Evolutionary conservation across 2,888 invertebrate genomes (phyloP).

Genomic region (Eurytoma adleriae): DNA sequence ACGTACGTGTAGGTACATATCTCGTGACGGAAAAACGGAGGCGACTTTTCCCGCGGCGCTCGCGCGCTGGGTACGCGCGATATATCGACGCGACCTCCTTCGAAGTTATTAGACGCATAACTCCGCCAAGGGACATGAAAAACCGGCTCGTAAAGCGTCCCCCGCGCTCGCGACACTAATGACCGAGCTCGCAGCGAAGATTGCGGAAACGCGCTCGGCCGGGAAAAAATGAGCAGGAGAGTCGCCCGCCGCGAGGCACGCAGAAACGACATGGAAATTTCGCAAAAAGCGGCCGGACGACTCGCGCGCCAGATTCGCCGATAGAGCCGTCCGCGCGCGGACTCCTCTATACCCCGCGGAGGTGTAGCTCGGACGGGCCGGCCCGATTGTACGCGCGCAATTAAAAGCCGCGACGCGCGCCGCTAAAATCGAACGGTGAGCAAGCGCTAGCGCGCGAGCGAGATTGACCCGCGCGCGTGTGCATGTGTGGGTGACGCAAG

Average conservation of each 20-base stretch:
- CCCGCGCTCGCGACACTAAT: constrained; percentile 53
- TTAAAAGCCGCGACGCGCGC: constrained; percentile 49
- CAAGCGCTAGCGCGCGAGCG: too few relatives aligned
- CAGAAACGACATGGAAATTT: constrained; percentile 49
- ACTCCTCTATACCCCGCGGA: constrained; percentile 14
- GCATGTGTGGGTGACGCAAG: constrained; percentile 31
- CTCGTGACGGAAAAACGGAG: constrained; percentile 4
- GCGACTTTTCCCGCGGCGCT: constrained; percentile 38
- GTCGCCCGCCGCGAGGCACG: constrained; percentile 15
- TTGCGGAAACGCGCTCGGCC: constrained; percentile 49
- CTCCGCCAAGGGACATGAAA: constrained; percentile 55
- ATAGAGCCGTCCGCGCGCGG: constrained; percentile 52
- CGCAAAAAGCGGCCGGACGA: constrained; percentile 47
- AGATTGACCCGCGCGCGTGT: not conserved
- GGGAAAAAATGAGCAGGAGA: constrained; percentile 28
- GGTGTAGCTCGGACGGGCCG: not conserved
- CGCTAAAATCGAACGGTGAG: not conserved
- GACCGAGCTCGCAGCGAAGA: constrained; percentile 36
- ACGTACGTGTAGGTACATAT: not conserved
- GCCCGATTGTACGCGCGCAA: constrained; percentile 63
- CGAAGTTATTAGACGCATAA: constrained; percentile 57
- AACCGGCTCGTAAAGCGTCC: constrained; percentile 57
- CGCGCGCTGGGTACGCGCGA: not conserved
- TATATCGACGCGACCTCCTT: constrained; percentile 47
- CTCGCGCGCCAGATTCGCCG: constrained; percentile 43